Evolutionary conservation across 2,113 vertebrate genomes (phyloP).

Genomic region (Fregata magnificens): DNA sequence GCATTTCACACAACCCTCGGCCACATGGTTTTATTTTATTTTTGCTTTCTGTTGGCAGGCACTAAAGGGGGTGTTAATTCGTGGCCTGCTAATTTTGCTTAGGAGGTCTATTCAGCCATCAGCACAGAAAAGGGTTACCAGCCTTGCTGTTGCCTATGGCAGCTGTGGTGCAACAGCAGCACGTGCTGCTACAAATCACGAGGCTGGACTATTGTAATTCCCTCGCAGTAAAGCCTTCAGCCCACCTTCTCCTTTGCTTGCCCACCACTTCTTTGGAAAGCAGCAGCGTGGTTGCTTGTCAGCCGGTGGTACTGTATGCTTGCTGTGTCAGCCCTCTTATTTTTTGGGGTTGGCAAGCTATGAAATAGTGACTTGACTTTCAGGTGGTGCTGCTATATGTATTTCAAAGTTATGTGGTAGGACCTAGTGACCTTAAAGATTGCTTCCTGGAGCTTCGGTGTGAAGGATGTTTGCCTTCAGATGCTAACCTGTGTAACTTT

Average conservation of each 20-base stretch:
- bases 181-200: rapidly evolving
- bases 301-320: neutral
- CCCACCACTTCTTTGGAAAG: neutral
- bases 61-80: slow-evolving; percentile 34
- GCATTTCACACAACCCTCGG: slow-evolving; percentile 10
- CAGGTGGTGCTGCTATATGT: neutral
- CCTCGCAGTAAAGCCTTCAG: neutral
- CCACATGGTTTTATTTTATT: slow-evolving; percentile 54
- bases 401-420: neutral
- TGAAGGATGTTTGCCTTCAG: neutral
- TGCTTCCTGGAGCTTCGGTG: neutral
- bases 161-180: neutral
- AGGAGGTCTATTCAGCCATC: neutral
- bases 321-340: neutral
- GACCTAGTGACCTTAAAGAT: neutral
- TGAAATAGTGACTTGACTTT: neutral
- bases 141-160: neutral
- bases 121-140: neutral
- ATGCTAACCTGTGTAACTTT: neutral
- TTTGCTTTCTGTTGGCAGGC: slow-evolving; percentile 46
- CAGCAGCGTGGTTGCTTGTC: neutral
- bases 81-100: slow-evolving; percentile 14
- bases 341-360: neutral
- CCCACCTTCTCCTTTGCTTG: neutral
- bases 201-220: neutral